Conservation (phyloP, 2,113 vertebrate species). For the Aythya baeri region DNA sequence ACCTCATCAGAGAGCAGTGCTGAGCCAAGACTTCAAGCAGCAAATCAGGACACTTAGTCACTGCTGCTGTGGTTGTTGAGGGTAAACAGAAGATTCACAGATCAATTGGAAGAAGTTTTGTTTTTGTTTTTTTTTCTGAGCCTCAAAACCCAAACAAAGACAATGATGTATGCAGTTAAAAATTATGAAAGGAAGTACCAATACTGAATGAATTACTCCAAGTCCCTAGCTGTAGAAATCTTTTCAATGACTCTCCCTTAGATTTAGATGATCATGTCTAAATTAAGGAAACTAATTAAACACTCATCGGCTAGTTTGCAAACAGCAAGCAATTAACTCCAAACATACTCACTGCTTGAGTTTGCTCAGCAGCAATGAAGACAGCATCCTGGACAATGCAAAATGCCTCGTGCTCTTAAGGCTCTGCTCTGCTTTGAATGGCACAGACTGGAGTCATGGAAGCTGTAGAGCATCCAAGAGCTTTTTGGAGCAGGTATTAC, state of each 20-base stretch:
- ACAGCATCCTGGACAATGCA: neutral
- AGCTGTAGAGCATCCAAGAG: neutral
- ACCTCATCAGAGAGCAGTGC: neutral
- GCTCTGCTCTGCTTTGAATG: neutral
- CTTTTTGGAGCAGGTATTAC: neutral
- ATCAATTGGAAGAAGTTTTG: neutral
- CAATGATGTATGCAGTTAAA: neutral
- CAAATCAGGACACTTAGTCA: neutral
- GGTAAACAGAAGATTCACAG: neutral
- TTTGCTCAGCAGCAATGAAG: neutral
- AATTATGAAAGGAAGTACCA: neutral
- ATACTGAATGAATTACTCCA: neutral
- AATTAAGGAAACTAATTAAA: constrained; percentile 29
- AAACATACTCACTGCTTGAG: neutral
- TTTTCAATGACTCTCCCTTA: neutral
- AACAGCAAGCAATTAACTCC: constrained; percentile 30
- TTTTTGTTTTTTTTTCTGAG: neutral
- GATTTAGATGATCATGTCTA: neutral
- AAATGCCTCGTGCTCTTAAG: neutral
- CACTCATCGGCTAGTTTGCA: neutral
- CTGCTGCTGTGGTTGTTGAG: neutral
- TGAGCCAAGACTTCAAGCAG: neutral
- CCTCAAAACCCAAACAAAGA: neutral
- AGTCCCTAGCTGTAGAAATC: neutral
- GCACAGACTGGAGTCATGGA: neutral